Evolutionary conservation across 1,140 invertebrate genomes (phyloP).

Genomic region (Zaprionus davidi): DNA sequence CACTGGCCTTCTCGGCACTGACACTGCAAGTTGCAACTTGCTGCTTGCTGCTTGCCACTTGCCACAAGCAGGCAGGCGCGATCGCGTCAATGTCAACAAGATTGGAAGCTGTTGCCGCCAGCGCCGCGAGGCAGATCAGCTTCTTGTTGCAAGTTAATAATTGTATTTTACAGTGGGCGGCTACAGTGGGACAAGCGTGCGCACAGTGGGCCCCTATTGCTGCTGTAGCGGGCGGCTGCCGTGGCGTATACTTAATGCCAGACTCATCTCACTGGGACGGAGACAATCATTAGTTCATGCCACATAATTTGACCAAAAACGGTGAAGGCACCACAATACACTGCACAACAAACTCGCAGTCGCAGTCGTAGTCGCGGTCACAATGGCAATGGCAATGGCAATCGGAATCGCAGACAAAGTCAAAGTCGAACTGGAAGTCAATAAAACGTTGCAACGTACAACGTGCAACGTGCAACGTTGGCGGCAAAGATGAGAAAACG

Average conservation of each 20-base stretch:
- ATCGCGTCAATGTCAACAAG: conserved; percentile 71
- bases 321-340: conserved; percentile 10
- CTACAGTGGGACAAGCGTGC: conserved; percentile 8
- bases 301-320: conserved; percentile 74
- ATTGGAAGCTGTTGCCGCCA: conserved; percentile 50
- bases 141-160: conserved; percentile 61
- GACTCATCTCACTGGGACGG: conserved; percentile 44
- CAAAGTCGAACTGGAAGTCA: conserved; percentile 51
- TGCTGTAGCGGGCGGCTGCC: not conserved
- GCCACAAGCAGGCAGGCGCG: conserved; percentile 27
- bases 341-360: conserved; percentile 49
- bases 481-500: conserved; percentile 53
- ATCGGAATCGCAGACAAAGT: conserved; percentile 49
- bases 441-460: conserved; percentile 64
- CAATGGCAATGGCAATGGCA: conserved; percentile 1
- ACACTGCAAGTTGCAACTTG: conserved; percentile 32
- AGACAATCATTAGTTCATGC: conserved; percentile 67
- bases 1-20: conserved; percentile 41
- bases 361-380: conserved; percentile 9
- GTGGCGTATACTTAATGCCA: conserved; percentile 70
- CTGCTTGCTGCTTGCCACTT: conserved; percentile 43
- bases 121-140: conserved; percentile 8
- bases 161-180: conserved; percentile 74
- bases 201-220: conserved; percentile 58
- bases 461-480: conserved; percentile 26